Base-by-base conservation (phyloP, 1,140 invertebrate species). In the Cherax destructor region DNA sequence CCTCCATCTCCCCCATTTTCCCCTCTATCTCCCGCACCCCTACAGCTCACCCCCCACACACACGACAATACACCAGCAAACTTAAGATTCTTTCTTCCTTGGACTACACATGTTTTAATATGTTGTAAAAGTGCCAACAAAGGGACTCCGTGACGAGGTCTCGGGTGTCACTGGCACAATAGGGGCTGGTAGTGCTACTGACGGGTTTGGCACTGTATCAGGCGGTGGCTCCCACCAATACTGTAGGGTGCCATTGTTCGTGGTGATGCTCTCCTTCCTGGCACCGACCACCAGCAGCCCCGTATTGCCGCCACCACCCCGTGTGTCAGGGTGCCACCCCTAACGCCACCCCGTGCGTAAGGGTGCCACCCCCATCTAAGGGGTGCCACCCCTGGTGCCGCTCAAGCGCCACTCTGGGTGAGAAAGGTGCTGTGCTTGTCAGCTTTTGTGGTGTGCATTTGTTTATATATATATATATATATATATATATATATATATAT, bases 111-210 rank as follows among this genome's bases (percentile, higher is more conserved):
- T 18, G 21, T 81, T 59, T 81, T 59, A 81, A 81, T 81, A 47
- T 81, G 56, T 81, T 81, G 56, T 81, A 56, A 81, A 59, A 18
- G n/a, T 81, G 79, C 56, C 50, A 81, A 81, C 79, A 81, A 81
- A 81, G 56, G 50, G 21, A n/a, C 13, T 50, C 21, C 21, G 2
- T 24, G 47, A 5, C 9, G 24, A 47, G 79, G 59, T 49, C 78
- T 21, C n/a, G 11, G 49, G 50, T 56, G 79, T 81, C 79, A 81
- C 13, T 13, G 50, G 50, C 79, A 81, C 79, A 81, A 81, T 81
- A 47, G 79, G 21, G n/a, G 50, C 4, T 18, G 79, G 79, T 59
- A 50, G 79, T 59, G 50, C 10, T 9, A 30, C 50, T 81, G 79
- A 81, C 79, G 79, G 21, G 79, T 81, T 81, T 81, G 50, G 50